These are phyloP conservation scores for Meta bourneti DNA, from an alignment of 2,888 invertebrate genomes.

Conservation along the genomic window DNA sequence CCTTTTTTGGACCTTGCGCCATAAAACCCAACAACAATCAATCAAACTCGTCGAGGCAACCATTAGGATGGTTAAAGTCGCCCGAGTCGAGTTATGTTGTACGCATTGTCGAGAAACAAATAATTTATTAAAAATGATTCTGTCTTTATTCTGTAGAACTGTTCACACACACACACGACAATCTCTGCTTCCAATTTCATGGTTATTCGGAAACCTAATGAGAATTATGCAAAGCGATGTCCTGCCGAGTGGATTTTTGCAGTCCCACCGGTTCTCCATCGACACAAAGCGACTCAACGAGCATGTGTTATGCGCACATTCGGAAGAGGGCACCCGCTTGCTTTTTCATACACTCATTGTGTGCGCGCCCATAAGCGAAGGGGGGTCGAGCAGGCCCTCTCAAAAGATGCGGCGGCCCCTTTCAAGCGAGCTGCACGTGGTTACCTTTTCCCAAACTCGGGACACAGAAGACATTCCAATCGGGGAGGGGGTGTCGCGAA, in stretches of 20 bases:
- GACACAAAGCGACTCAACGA: constrained; percentile 21
- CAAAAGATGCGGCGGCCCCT: constrained; percentile 63
- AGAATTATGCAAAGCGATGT: not conserved
- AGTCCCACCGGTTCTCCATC: not conserved
- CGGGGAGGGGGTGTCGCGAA: not conserved
- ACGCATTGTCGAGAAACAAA: no score
- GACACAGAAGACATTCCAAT: not conserved
- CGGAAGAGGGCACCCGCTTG: constrained; percentile 17
- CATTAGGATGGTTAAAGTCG: no score
- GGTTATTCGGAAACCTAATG: no score
- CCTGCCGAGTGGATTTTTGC: not conserved
- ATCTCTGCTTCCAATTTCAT: no score
- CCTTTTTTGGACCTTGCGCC: no score
- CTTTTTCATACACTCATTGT: constrained; percentile 16
- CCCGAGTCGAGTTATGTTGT: no score
- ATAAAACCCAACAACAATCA: no score
- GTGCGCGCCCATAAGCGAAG: not conserved
- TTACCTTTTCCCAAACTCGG: not conserved
- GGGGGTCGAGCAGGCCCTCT: constrained; percentile 2
- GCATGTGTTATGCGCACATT: constrained; percentile 14
- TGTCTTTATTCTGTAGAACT: no score
- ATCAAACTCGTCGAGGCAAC: no score
- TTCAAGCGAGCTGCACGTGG: constrained; percentile 57
- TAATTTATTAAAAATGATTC: no score
- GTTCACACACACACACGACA: no score